Evolutionary conservation across 2,888 invertebrate species (phyloP).

Genomic region (Neria commutata): DNA sequence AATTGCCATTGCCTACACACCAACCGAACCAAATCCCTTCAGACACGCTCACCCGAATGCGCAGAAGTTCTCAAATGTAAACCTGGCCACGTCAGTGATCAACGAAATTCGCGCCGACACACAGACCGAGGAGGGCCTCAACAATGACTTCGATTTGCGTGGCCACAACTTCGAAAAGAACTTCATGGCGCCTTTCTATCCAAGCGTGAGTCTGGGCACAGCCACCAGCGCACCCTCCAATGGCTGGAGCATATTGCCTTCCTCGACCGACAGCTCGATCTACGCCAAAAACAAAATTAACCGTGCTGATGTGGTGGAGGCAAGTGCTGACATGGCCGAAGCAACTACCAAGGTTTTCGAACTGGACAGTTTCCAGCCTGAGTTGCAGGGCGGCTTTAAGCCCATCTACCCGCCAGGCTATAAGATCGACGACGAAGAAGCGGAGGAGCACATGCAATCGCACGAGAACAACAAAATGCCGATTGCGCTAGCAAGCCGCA

Average conservation of each 20-base stretch:
- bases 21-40: conserved; percentile 63
- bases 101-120: conserved; percentile 62
- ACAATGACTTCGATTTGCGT: conserved; percentile 55
- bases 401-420: conserved; percentile 68
- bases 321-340: conserved; percentile 25
- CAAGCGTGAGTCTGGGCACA: conserved; percentile 68
- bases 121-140: conserved; percentile 52
- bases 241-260: conserved; percentile 69
- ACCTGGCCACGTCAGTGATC: conserved; percentile 63
- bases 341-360: conserved; percentile 66
- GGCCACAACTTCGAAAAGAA: conserved; percentile 62
- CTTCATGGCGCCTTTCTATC: conserved; percentile 74
- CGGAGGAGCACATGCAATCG: conserved; percentile 21
- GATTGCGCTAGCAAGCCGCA: conserved; percentile 40
- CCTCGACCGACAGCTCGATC: conserved; percentile 37
- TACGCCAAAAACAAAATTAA: conserved; percentile 59
- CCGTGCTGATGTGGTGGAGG: conserved; percentile 48
- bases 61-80: conserved; percentile 61
- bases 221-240: conserved; percentile 63
- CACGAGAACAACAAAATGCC: conserved; percentile 38
- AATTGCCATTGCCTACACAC: conserved; percentile 71
- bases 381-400: conserved; percentile 72
- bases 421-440: conserved; percentile 39
- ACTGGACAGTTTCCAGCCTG: conserved; percentile 71
- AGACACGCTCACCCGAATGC: conserved; percentile 11